Evolutionary conservation across 37 sponge, comb jelly and placozoan genomes (phyloP), one percentile per base, ranked within the genome.

Genomic region (Agelas oroides): DNA sequence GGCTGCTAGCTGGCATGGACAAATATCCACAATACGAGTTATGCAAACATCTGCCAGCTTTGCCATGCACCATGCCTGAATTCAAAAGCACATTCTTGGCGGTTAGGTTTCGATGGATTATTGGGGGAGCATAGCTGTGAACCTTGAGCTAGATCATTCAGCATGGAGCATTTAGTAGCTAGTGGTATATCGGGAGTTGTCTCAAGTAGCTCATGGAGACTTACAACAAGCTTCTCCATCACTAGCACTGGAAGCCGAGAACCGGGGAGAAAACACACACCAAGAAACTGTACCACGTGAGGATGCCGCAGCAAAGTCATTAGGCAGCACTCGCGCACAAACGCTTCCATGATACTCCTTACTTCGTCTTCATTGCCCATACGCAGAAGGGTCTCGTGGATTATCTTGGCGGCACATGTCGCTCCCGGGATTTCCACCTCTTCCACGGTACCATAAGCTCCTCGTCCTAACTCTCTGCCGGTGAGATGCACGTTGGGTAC

Each of bases 101-200:
- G 66, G 88, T 91, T 16, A 91, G 71, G 71, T 91, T 87, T 64
- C 92, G 68, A 59, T 91, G 92, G 21, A 91, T 91, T 1, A 91
- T 81, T 6, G 87, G 82, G 20, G 92, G 92, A 24, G 40, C 62
- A 20, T 78, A 72, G 23, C 80, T 87, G 61, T 91, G 92, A 25
- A 91, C 92, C 92, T 37, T 74, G 72, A 14, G 62, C 62, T 14
- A 61, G 2, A 14, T 61, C 62, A 12, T 61, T 5, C 25, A 61
- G 62, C 3, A 61, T 25, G 23, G 62, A 61, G 25, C 23, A 25
- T 61, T 61, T 61, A 3, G 62, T 25, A 61, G 25, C 3, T 14
- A 61, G 23, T 14, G 62, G 62, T 27, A 61, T 61, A 25, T 61
- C 12, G 2, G 62, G 62, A 12, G 2, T 61, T 5, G 62, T 61